phyloP scores from a whole-genome alignment of 2,797 vertebrate genomes.

The Megaceryle alcyon region DNA sequence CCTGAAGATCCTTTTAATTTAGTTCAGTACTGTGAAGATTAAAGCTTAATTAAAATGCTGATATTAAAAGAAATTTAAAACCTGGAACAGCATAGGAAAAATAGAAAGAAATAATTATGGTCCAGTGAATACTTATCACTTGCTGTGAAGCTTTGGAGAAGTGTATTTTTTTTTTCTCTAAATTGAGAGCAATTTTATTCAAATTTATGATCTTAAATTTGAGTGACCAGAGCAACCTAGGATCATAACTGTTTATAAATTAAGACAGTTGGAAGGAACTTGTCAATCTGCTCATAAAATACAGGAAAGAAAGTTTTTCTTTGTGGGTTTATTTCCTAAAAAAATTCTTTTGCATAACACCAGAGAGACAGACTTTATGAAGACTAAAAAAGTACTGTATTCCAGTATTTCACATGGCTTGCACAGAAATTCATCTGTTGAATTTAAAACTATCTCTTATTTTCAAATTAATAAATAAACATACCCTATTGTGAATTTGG shows the following conservation, averaged over 20 bases:
- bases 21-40: slow-evolving; percentile 64
- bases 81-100: slow-evolving; percentile 37
- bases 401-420: not conserved
- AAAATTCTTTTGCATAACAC: not conserved
- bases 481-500: not conserved
- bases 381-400: not conserved
- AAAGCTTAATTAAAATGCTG: slow-evolving; percentile 74
- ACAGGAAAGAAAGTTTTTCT: not conserved
- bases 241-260: slow-evolving; percentile 36
- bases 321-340: not conserved
- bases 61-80: slow-evolving; percentile 50
- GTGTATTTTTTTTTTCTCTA: not conserved
- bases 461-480: not conserved
- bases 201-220: slow-evolving; percentile 21
- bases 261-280: not conserved
- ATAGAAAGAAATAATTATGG: slow-evolving; percentile 26
- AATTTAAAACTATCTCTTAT: not conserved
- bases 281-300: not conserved
- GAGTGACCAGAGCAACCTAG: not conserved
- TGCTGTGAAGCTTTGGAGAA: not conserved
- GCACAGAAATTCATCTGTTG: not conserved
- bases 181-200: slow-evolving; percentile 37
- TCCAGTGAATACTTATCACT: slow-evolving; percentile 27
- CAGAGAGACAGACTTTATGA: not conserved
- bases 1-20: slow-evolving; percentile 64